Conservation (phyloP, 2,888 invertebrate species). For the Azorinus chamasolen region DNA sequence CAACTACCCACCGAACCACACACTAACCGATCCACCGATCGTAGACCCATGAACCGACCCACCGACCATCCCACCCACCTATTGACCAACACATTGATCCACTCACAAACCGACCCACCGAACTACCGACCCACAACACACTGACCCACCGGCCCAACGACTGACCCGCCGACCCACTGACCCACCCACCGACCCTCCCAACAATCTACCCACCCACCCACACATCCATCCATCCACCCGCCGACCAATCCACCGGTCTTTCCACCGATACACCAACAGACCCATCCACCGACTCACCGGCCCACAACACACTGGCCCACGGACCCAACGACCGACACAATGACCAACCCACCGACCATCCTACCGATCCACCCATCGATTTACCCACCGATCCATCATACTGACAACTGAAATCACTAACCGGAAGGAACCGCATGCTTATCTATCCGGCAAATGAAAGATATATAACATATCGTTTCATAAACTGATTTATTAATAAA, state of each 20-base stretch:
- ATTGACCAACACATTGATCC: background rate
- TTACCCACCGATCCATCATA: background rate
- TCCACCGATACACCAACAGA: background rate
- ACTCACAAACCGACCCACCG: conserved; percentile 2
- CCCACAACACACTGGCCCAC: background rate
- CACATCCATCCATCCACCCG: background rate
- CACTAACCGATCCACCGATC: conserved; percentile 1
- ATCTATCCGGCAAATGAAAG: no score
- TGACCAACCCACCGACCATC: conserved; percentile 1
- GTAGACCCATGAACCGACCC: conserved; percentile 5
- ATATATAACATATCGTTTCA: no score
- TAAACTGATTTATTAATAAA: background rate
- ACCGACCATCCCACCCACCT: background rate
- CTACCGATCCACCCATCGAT: background rate
- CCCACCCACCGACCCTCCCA: background rate
- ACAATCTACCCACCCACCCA: background rate
- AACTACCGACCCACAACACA: background rate
- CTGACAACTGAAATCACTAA: no score
- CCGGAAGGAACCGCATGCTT: no score
- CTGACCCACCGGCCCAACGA: background rate
- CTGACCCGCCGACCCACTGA: background rate
- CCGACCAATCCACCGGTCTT: background rate
- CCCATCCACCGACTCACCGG: conserved; percentile 1
- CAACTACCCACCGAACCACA: background rate
- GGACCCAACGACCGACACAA: background rate